Evolutionary conservation across 1,140 invertebrate genomes (phyloP), one percentile per base, ranked within the genome.

Genomic region (Bombus affinis): DNA sequence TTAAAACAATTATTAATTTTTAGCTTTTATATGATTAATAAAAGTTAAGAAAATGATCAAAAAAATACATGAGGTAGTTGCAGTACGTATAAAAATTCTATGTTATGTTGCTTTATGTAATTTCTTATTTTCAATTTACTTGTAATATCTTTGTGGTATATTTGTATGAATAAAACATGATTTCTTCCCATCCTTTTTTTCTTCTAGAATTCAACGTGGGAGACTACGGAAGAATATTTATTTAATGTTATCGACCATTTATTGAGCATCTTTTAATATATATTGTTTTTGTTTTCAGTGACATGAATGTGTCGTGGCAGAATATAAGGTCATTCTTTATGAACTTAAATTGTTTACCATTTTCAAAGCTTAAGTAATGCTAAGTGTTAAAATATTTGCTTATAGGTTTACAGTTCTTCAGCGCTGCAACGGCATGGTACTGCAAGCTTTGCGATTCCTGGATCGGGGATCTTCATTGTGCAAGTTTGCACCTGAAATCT

Each of bases 401-500:
- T 95, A 68, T 95, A 97, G 97, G 98, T 32, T 95, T 98, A 66
- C 97, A 98, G 92, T 98, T 98, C 95, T 97, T 98, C 93, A 97
- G 97, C 85, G 97, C 98, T 10, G 97, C 98, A 0, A 97, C 97
- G 25, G 97, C 97, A n/a, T 98, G 98, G 98, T 98, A 97, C 94
- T 98, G 98, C 94, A 97, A 97, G 92, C 95, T 98, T 57, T 98
- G 98, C 90, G 96, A 98, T 92, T 95, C 96, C 85, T 98, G 98
- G 97, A 98, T 98, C 88, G 98, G 98, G 0, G 98, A 98, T 93
- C 96, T 98, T 68, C 97, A 98, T 93, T 98, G 98, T 94, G 98
- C 98, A 18, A 97, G 97, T 42, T 96, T 97, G 9, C 98, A 98
- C 95, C 95, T 98, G 71, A 98, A 98, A 92, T 98, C 97, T 0